Evolutionary conservation across 1,140 invertebrate species (phyloP), one percentile per base, ranked within the genome.

Genomic region (Riptortus pedestris): DNA sequence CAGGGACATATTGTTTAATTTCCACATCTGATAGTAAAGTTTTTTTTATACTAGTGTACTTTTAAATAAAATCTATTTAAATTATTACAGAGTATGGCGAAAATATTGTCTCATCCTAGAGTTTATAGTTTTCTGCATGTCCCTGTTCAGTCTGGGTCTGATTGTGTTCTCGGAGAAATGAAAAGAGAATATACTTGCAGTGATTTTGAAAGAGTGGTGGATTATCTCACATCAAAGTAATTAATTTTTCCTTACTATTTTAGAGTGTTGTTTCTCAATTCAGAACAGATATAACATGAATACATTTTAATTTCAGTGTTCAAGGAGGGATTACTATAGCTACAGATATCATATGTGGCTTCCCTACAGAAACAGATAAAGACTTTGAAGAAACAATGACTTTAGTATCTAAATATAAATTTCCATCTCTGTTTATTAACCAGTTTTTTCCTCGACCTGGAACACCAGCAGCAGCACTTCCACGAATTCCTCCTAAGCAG

Each of bases 311-410:
- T 9, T 55, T 14, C 24, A 55, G 51, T 55, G 51, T 55, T 55
- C 5, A 9, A 27, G 51, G 51, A 9, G 51, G 51, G 3, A 81
- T 98, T 9, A 97, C 92, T 1, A 93, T 99, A 70, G 95, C 93
- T 0, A 99, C 96, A 0, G 96, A 99, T 74, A 90, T 99, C 33
- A 99, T 99, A 71, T 98, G 95, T 76, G 96, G 96, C 0, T 99
- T 98, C 76, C 96, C 96, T 0, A 96, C 91, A 2, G 96, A 99
- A 80, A 97, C 90, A 0, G 85, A 90, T 22, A 73, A 80, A 66
- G 91, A 99, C 77, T 98, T 99, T 77, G 80, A 90, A 48, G 85
- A 93, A 63, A 97, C 94, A 0, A 78, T 96, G 80, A 73, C 78
- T 2, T 76, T 99, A 0, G 93, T 96, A 70, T 74, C 78, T 61